Evolutionary conservation across 2,888 invertebrate genomes (phyloP).

Genomic region (Pterobdella sp.): DNA sequence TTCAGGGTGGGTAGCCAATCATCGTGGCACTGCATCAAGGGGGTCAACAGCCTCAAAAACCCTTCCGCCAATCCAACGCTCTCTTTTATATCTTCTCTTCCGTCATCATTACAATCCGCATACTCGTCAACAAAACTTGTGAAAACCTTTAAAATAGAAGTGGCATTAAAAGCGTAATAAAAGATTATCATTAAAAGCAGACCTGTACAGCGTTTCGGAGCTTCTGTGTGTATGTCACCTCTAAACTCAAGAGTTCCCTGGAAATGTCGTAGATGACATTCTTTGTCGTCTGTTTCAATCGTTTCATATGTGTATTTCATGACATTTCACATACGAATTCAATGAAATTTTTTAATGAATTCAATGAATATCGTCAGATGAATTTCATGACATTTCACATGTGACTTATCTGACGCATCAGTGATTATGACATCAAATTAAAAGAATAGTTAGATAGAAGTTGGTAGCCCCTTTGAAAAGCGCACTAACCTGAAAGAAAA

Average conservation of each 20-base stretch:
- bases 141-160: no score
- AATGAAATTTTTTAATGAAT: no score
- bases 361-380: no score
- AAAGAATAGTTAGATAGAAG: no score
- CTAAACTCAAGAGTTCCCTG: neutral
- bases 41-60: neutral
- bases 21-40: conserved; percentile 4
- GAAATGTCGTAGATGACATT: neutral
- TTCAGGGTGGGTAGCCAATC: neutral
- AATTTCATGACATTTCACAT: no score
- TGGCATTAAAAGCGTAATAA: neutral
- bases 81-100: neutral
- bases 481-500: no score
- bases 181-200: neutral
- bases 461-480: no score
- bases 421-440: no score
- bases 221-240: neutral
- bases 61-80: neutral
- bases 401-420: no score
- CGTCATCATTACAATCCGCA: neutral
- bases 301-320: no score
- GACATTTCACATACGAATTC: no score
- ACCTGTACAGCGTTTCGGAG: neutral
- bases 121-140: no score
- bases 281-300: neutral